phyloP scores from a whole-genome alignment of 1,140 invertebrate genomes.

The Ceratina japonica region DNA sequence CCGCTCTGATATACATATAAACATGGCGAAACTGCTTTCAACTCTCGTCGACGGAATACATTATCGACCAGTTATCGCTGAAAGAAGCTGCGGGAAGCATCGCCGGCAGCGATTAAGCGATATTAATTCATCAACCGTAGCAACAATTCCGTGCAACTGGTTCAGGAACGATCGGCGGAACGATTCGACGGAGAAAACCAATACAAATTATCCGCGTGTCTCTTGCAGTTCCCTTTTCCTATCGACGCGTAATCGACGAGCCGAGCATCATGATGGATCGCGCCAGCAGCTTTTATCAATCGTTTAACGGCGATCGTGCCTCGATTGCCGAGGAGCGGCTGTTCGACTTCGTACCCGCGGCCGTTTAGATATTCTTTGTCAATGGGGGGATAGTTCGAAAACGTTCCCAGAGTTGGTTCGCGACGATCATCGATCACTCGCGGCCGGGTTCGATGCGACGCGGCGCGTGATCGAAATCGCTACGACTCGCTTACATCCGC shows the following conservation, averaged over 20 bases:
- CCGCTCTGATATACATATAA: neutral
- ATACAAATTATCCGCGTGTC: constrained; percentile 43
- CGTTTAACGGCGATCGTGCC: constrained; percentile 67
- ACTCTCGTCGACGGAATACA: neutral
- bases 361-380: constrained; percentile 68
- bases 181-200: constrained; percentile 22
- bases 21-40: neutral
- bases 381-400: constrained; percentile 54
- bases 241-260: constrained; percentile 39
- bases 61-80: constrained; percentile 25
- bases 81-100: neutral
- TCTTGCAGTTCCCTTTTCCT: neutral
- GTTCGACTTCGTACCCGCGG: constrained; percentile 51
- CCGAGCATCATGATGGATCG: constrained; percentile 70
- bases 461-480: constrained; percentile 54
- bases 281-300: constrained; percentile 70
- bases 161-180: constrained; percentile 1
- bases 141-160: constrained; percentile 33
- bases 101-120: constrained; percentile 8
- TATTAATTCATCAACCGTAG: constrained; percentile 43
- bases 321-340: constrained; percentile 65
- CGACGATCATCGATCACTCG: constrained; percentile 61
- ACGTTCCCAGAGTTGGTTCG: constrained; percentile 50
- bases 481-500: constrained; percentile 49
- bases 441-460: constrained; percentile 33